phyloP scores from a whole-genome alignment of 1,140 invertebrate species.

The Trachelipus rathkii region DNA sequence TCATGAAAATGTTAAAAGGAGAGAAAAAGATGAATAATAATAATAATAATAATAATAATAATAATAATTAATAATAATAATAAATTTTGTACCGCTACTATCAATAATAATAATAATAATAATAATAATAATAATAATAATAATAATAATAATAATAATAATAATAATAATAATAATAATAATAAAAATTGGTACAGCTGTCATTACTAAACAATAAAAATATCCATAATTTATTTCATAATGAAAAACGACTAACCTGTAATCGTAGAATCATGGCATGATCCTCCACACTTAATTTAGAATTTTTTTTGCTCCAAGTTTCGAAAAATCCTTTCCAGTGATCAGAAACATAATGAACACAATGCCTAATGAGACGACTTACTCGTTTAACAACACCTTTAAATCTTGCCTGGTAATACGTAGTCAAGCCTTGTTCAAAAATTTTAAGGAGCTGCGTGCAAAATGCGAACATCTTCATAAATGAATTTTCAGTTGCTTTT shows the following conservation, averaged over 20 bases:
- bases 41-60: no score
- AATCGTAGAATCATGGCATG: constrained; percentile 20
- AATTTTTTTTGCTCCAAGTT: constrained; percentile 37
- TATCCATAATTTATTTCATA: no score
- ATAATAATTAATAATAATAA: no score
- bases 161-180: no score
- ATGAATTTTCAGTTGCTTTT: constrained; percentile 59
- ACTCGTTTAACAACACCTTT: constrained; percentile 52
- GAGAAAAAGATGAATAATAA: no score
- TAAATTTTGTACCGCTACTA: no score
- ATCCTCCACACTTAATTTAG: constrained; percentile 24
- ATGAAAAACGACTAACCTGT: neutral
- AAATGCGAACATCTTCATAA: constrained; percentile 67
- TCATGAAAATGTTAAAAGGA: no score
- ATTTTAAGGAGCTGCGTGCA: constrained; percentile 53
- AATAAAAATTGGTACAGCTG: no score
- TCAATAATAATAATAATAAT: no score
- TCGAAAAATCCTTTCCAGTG: constrained; percentile 61
- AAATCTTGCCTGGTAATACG: constrained; percentile 46
- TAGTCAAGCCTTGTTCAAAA: constrained; percentile 33
- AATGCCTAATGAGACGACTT: constrained; percentile 58
- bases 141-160: no score
- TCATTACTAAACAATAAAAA: no score
- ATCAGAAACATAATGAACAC: constrained; percentile 70
- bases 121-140: no score